These are phyloP conservation scores for Saguinus imperator DNA, from an alignment of 2,113 vertebrate species.

Conservation along the genomic window DNA sequence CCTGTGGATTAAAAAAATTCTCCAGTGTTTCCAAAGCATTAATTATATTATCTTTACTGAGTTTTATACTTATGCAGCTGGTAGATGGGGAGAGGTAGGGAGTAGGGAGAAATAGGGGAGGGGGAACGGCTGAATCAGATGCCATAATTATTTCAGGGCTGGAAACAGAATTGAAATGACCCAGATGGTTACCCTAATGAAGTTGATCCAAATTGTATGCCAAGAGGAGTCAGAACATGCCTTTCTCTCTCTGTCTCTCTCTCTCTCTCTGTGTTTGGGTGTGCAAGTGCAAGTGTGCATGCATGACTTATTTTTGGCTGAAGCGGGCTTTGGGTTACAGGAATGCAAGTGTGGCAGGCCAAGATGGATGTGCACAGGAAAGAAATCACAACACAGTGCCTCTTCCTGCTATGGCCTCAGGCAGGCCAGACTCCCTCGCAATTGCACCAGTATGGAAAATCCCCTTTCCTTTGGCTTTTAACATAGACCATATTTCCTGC, in stretches of 20 bases:
- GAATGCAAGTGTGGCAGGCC: background rate
- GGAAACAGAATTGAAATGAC: slow-evolving; percentile 78
- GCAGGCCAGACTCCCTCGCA: background rate
- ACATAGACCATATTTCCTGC: background rate
- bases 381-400: background rate
- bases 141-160: slow-evolving; percentile 75
- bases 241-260: background rate
- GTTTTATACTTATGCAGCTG: slow-evolving; percentile 55
- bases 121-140: slow-evolving; percentile 63
- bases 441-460: background rate
- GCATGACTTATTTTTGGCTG: background rate
- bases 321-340: background rate
- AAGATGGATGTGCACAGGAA: background rate
- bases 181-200: slow-evolving; percentile 77
- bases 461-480: slow-evolving; percentile 7
- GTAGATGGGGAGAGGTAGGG: background rate
- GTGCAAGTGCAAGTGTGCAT: background rate
- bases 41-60: slow-evolving; percentile 44
- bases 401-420: background rate
- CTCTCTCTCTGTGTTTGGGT: fast-evolving
- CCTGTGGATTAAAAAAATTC: slow-evolving; percentile 54
- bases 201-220: slow-evolving; percentile 74
- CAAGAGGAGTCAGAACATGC: slow-evolving; percentile 39
- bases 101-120: background rate
- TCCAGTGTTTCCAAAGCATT: slow-evolving; percentile 50